These are phyloP conservation scores for Aricia agestis DNA, from an alignment of 1,140 invertebrate genomes.

Conservation along the genomic window DNA sequence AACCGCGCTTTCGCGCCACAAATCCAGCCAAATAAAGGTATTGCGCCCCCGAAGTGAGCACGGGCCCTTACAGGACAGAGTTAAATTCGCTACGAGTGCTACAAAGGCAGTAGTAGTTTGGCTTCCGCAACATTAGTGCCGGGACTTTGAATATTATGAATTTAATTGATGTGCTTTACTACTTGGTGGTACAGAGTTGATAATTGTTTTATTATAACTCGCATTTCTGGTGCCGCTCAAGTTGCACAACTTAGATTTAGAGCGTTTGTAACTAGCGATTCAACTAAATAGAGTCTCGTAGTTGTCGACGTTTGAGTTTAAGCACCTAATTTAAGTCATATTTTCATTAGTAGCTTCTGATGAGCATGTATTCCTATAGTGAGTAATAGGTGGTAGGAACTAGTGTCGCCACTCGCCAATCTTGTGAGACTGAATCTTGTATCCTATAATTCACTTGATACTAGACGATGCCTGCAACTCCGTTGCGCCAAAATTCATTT, in stretches of 20 bases:
- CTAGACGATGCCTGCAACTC: no score
- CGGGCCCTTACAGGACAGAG: constrained; percentile 22
- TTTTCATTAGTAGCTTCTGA: not conserved
- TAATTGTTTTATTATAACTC: constrained; percentile 4
- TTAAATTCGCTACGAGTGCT: constrained; percentile 31
- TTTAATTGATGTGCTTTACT: constrained; percentile 10
- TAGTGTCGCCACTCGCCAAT: no score
- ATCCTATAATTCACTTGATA: no score
- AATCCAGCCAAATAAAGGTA: no score
- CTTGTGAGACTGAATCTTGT: no score
- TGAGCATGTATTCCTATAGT: no score
- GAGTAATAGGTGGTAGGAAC: no score
- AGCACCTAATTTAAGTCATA: not conserved
- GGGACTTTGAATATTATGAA: constrained; percentile 14
- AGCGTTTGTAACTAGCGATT: not conserved
- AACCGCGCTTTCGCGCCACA: no score
- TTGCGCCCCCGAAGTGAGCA: not conserved
- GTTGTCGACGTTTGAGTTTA: no score
- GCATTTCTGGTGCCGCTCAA: not conserved
- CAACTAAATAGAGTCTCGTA: not conserved
- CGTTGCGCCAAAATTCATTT: no score
- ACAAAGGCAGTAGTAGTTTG: constrained; percentile 13
- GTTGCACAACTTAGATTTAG: not conserved
- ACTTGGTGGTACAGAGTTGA: not conserved
- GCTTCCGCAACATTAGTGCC: not conserved